phyloP scores from a whole-genome alignment of 2,888 invertebrate genomes.

The Neoascia interrupta region DNA sequence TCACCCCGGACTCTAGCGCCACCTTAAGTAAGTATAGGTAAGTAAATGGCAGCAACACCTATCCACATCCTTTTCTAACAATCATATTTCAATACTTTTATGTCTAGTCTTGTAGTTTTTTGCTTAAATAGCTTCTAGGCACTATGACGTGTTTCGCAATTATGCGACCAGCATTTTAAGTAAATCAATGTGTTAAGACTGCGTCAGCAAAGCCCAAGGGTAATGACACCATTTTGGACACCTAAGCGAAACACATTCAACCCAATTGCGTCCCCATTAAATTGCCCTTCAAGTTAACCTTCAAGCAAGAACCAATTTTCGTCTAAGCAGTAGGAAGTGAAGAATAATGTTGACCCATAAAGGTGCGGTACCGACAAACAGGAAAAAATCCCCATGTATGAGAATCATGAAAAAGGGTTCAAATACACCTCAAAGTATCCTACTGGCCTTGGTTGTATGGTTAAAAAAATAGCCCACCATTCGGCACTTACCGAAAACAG shows the following conservation, averaged over 20 bases:
- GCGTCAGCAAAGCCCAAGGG: too few species aligned
- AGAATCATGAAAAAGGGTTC: slow-evolving; percentile 44
- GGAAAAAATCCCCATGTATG: slow-evolving; percentile 18
- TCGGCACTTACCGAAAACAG: slow-evolving; percentile 49
- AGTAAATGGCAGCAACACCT: too few species aligned
- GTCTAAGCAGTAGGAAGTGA: slow-evolving; percentile 2
- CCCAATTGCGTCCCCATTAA: too few species aligned
- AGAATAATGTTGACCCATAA: slow-evolving; percentile 53
- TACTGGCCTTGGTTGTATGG: neutral
- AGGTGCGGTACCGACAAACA: slow-evolving; percentile 13
- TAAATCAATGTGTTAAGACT: neutral
- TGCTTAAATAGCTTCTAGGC: too few species aligned
- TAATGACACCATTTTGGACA: slow-evolving; percentile 20
- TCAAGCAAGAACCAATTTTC: slow-evolving; percentile 20
- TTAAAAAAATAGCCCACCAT: slow-evolving; percentile 51
- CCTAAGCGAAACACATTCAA: slow-evolving; percentile 12
- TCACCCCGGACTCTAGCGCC: too few species aligned
- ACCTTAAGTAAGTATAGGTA: too few species aligned
- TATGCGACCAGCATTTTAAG: slow-evolving; percentile 2
- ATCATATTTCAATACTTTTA: too few species aligned
- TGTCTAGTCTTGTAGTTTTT: too few species aligned
- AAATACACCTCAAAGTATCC: slow-evolving; percentile 23
- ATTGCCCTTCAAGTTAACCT: slow-evolving; percentile 47
- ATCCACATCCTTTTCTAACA: too few species aligned
- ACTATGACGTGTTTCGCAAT: slow-evolving; percentile 20